Base-by-base conservation (phyloP, 2,888 invertebrate species). In the Mythimna pallens region DNA sequence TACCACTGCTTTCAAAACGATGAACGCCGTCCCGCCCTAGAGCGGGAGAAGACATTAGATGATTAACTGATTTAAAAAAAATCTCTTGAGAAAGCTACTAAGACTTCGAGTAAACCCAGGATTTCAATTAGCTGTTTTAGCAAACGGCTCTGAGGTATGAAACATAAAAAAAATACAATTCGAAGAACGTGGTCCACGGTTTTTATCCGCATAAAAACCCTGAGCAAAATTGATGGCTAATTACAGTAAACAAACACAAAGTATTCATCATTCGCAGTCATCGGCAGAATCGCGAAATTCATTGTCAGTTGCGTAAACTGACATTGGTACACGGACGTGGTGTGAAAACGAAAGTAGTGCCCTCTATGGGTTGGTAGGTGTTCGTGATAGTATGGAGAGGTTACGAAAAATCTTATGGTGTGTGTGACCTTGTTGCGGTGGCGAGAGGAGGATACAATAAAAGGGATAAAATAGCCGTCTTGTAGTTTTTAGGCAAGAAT, bases 271-370 rank as follows among this genome's bases (percentile, higher is more conserved):
- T 78, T 73, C 67, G 55, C 30, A 73, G 73, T 78, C 64, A 81
- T 70, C n/a, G 61, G 70, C 10, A 30, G 70, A 61, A 50, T 82
- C 65, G 65, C 75, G 22, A 69, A 75, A 82, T 75, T 81, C 80
- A 80, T 58, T 73, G 80, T 43, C 78, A 72, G 25, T 81, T 81
- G 57, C 57, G 67, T 54, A 75, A 68, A 43, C 17, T 78, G 73
- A 67, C 82, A 78, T 81, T 80, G 80, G 43, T 22, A 14, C 0
- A 43, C 22, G 17, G 12, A 73, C 80, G 78, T 78, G 78, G 6
- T 9, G 22, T 65, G 82, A 10, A 20, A 58, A 20, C 67, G 47
- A 58, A 80, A 78, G 40, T 61, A 34, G 36, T 43, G 7, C 14
- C 20, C 7, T 2, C 22, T 58, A 58, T 62, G 68, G 55, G 25